Evolutionary conservation across 2,113 vertebrate genomes (phyloP), one percentile per base, ranked within the genome.

Genomic region (Notothenia rossii): DNA sequence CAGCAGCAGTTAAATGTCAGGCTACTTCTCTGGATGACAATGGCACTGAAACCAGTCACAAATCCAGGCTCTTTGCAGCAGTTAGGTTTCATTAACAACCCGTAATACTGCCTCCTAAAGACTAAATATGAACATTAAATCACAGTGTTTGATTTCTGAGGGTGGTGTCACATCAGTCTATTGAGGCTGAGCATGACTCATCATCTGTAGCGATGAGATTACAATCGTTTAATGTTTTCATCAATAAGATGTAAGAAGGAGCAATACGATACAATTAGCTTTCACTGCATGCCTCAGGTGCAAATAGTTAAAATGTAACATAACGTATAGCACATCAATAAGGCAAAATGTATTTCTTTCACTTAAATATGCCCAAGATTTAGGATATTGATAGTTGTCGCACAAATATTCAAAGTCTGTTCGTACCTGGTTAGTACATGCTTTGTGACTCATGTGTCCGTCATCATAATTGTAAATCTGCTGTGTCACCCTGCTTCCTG

Each of bases 1-100:
- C 93, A 89, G 84, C 75, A 85, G 74, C 91, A 90, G 91, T 93
- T 88, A 90, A 94, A 94, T 88, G 89, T 91, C 89, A 80, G 73
- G 54, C 66, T 63, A 71, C 86, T 89, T 91, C 84, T 89, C 77
- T 65, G 81, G 90, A 88, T 87, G 91, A 91, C 90, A 92, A 90
- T 76, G 79, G 87, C 86, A 64, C 75, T 80, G 81, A 90, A 82
- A 82, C 77, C 66, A 66, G 62, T 65, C 83, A 59, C 82, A 93
- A 89, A 79, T 86, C 83, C 75, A 53, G 50, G 53, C 25, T 88
- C 64, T 54, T 46, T 72, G 82, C 74, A 75, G 82, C 49, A 51
- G 60, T 62, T 55, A 67, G 0, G 60, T 15, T 64, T 81, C 67
- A 72, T 36, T 3, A 77, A 69, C 25, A 56, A 36, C 70, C 50